Evolutionary conservation across 2,797 vertebrate genomes (phyloP).

Genomic region (Esox lucius): DNA sequence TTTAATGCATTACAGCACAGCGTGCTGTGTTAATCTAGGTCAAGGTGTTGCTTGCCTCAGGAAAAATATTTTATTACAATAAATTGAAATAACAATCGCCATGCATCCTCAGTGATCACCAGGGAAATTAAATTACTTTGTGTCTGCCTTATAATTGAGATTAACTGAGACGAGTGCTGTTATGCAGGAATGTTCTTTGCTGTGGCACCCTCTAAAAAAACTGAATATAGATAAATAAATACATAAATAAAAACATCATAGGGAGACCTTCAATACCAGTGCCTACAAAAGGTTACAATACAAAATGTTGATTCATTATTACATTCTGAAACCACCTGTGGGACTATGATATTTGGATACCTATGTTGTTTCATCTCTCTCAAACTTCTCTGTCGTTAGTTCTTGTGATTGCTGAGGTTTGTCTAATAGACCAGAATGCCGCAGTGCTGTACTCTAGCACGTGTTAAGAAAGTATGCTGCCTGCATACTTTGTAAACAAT

Average conservation of each 20-base stretch:
- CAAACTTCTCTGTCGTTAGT: background rate
- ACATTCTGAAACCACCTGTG: background rate
- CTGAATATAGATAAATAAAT: background rate
- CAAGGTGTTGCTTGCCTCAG: too few relatives aligned
- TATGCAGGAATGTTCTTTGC: too few relatives aligned
- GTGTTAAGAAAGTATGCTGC: background rate
- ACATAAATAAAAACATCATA: background rate
- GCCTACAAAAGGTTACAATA: background rate
- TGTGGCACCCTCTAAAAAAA: background rate
- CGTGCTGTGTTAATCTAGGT: too few relatives aligned
- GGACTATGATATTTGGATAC: background rate
- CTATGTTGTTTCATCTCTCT: background rate
- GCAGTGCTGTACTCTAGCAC: background rate
- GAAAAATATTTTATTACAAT: too few relatives aligned
- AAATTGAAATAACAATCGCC: too few relatives aligned
- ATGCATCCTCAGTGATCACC: too few relatives aligned
- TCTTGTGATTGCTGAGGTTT: background rate
- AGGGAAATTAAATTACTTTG: too few relatives aligned
- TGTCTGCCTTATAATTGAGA: too few relatives aligned
- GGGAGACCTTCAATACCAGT: background rate
- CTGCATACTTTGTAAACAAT: background rate
- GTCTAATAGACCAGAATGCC: background rate
- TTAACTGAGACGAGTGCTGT: too few relatives aligned
- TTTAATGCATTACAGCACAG: too few relatives aligned
- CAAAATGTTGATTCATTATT: background rate